phyloP scores from a whole-genome alignment of 2,797 vertebrate genomes.

The Lacerta agilis region DNA sequence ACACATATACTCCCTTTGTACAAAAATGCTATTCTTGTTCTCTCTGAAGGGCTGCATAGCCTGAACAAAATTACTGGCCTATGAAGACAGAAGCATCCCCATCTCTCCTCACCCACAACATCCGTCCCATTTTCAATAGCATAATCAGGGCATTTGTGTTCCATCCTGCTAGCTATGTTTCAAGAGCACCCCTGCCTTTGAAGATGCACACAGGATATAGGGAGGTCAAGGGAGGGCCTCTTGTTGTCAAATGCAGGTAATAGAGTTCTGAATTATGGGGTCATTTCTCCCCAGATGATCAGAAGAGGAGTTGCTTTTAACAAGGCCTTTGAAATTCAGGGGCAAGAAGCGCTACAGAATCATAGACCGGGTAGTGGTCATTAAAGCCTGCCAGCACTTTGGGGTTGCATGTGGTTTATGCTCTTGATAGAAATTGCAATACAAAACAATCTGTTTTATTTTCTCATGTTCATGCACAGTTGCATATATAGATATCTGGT shows the following conservation, averaged over 20 bases:
- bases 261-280: background rate
- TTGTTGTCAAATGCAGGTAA: background rate
- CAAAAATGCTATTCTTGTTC: background rate
- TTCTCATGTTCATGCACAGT: too few relatives aligned
- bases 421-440: too few relatives aligned
- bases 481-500: too few relatives aligned
- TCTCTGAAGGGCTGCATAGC: background rate
- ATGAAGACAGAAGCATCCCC: background rate
- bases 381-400: background rate
- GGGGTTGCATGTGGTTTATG: too few relatives aligned
- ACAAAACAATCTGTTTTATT: too few relatives aligned
- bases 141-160: background rate
- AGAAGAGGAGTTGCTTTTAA: fast-evolving
- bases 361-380: background rate
- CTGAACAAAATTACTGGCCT: background rate
- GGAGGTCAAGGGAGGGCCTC: background rate
- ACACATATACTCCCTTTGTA: background rate
- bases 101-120: background rate
- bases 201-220: background rate
- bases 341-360: fast-evolving
- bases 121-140: background rate
- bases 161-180: background rate
- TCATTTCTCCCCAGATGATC: fast-evolving
- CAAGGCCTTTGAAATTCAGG: background rate
- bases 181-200: background rate